Base-by-base conservation (phyloP, 2,888 invertebrate species). In the Hypomecis punctinalis region DNA sequence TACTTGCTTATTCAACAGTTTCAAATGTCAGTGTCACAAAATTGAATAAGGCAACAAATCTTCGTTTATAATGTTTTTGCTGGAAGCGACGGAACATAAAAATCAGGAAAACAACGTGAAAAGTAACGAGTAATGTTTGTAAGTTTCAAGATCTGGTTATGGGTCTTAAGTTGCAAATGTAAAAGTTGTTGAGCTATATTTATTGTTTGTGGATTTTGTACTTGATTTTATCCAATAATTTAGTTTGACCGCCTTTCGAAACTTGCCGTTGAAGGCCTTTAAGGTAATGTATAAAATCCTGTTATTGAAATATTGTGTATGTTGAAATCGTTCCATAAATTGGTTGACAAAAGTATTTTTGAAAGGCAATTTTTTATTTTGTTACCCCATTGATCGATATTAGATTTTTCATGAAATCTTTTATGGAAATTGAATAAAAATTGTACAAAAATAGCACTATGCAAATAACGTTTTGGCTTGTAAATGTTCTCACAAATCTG, bases 21-120 rank as follows among this genome's bases (percentile, higher is more conserved):
- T 49, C 6, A 71, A 71, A 76, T 75, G 74, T 71, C 75, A 76
- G 66, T 74, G 70, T 67, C 71, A 72, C 57, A 11, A 13, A 56
- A 64, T 56, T 69, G 43, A 64, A 64, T 66, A 56, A 45, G 0
- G 36, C 11, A 8, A 57, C 48, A 42, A 56, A 54, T 40, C 11
- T 10, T 9, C 45, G 37, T 55, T 62, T 57, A 55, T 33, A 45
- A 55, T 33, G 43, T 49, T 42, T 42, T 54, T 54, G 54, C 54
- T 13, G 13, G 61, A 48, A 52, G n/a, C n/a, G 40, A 10, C 33
- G 40, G 40, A 40, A 23, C 6, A 13, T 10, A 40, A 11, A 39
- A 1, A 23, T 39, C 5, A 23, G 3, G 1, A 35, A 52, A 5
- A 37, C 10, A 40, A 0, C 4, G 10, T 33, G n/a, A n/a, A 23